Percentiles rank a stretch among this genome's conserved stretches.
Evolutionary conservation across 2,888 invertebrate species (phyloP).

Genomic region (Sinohyriopsis cumingii): DNA sequence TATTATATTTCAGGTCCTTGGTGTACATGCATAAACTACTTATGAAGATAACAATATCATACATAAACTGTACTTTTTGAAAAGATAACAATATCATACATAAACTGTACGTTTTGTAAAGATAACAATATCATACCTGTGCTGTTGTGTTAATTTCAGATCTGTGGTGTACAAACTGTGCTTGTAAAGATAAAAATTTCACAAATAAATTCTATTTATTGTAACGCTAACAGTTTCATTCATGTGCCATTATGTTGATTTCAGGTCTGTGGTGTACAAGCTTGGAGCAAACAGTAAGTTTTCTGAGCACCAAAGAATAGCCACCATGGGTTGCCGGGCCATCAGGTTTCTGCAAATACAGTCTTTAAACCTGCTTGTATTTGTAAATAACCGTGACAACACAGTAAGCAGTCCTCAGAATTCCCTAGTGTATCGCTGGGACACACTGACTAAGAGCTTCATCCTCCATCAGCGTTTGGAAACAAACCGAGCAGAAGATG

Average conservation of each 20-base stretch:
- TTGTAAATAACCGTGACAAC: conserved; percentile 64
- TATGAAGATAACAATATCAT: too few relatives aligned
- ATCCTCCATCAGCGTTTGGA: conserved; percentile 55
- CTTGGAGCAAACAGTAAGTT: conserved; percentile 52
- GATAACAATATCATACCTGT: too few relatives aligned
- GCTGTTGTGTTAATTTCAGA: too few relatives aligned
- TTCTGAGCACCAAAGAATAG: conserved; percentile 60
- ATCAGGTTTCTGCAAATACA: conserved; percentile 46
- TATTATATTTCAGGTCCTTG: too few relatives aligned
- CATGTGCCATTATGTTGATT: conserved; percentile 11
- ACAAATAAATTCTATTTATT: too few relatives aligned
- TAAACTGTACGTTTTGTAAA: too few relatives aligned
- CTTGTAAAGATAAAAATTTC: too few relatives aligned
- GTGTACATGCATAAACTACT: too few relatives aligned
- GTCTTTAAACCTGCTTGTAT: conserved; percentile 50
- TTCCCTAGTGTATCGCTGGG: conserved; percentile 61
- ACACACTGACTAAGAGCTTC: conserved; percentile 49
- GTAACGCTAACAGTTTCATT: not conserved
- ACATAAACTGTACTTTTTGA: too few relatives aligned
- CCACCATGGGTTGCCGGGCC: conserved; percentile 59
- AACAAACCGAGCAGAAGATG: conserved; percentile 45
- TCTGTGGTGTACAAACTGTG: too few relatives aligned
- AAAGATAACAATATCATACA: too few relatives aligned
- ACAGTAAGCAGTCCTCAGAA: conserved; percentile 52
- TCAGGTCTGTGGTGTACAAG: conserved; percentile 65